Evolutionary conservation across 2,888 invertebrate genomes (phyloP).

Genomic region (Agriopis aurantiaria): DNA sequence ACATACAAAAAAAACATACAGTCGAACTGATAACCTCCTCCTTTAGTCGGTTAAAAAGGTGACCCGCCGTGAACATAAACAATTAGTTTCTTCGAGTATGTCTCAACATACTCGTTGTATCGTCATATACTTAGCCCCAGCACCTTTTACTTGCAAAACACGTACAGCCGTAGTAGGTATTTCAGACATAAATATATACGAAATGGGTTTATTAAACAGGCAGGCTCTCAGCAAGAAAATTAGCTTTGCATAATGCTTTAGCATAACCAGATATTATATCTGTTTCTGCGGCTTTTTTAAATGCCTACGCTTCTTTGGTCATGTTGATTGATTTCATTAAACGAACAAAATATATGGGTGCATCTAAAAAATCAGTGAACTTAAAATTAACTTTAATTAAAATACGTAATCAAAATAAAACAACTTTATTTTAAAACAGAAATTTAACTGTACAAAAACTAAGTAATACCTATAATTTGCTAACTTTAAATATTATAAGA

Average conservation of each 20-base stretch:
- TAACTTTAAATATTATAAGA: not conserved
- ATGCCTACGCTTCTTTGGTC: slow-evolving; percentile 3
- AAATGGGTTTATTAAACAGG: slow-evolving; percentile 32
- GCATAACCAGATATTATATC: slow-evolving; percentile 21
- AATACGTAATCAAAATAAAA: not conserved
- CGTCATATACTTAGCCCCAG: not conserved
- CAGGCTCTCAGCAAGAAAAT: slow-evolving; percentile 36
- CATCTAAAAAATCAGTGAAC: not conserved
- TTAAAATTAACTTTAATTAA: not conserved
- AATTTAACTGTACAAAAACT: not conserved
- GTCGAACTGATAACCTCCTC: no score
- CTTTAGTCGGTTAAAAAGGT: not conserved
- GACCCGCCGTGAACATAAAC: slow-evolving; percentile 2
- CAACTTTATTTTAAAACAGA: not conserved
- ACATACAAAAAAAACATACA: no score
- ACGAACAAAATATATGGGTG: not conserved
- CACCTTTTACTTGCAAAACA: slow-evolving; percentile 23
- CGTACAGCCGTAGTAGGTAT: slow-evolving; percentile 19
- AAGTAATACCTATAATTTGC: not conserved
- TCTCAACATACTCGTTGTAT: not conserved
- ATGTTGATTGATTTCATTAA: not conserved
- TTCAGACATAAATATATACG: slow-evolving; percentile 26
- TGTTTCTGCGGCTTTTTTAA: slow-evolving; percentile 6
- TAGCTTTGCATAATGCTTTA: slow-evolving; percentile 38
- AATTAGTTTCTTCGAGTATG: not conserved